Conservation (phyloP, 2,113 vertebrate species). For the Oriolus oriolus region DNA sequence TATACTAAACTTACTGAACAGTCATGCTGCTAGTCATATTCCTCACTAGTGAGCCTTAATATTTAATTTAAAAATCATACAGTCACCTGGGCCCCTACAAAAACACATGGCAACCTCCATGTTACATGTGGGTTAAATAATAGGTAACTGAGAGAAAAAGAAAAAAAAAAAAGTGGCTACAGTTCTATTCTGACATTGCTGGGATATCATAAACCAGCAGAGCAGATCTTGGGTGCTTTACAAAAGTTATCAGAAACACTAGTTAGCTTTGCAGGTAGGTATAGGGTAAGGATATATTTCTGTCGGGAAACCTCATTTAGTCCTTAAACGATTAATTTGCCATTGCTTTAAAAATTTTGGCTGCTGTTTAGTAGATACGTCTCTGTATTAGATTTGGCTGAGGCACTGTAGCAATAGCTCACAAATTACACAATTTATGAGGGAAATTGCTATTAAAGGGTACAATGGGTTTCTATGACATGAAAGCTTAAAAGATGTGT, state of each 20-base stretch:
- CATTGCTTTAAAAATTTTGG: not conserved
- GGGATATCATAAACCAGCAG: not conserved
- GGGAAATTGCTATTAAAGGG: not conserved
- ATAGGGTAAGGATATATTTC: not conserved
- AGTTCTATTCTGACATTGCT: not conserved
- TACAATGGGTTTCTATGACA: not conserved
- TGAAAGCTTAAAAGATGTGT: not conserved
- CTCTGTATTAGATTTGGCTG: not conserved
- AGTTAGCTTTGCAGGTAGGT: not conserved
- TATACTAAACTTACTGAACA: not conserved
- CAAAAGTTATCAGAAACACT: not conserved
- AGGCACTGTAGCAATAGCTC: not conserved
- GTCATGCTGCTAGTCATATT: not conserved
- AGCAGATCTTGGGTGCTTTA: not conserved
- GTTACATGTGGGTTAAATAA: not conserved
- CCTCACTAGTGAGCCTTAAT: not conserved
- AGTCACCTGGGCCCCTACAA: not conserved
- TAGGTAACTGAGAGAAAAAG: not conserved
- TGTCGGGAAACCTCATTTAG: not conserved
- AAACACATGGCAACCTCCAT: not conserved
- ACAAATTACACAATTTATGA: not conserved
- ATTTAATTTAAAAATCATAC: not conserved
- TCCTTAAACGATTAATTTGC: constrained; percentile 15
- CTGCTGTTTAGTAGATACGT: not conserved
- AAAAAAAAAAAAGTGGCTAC: not conserved